A percentile compares a stretch with the other conserved stretches of the same genome.
Evolutionary conservation across 2,113 vertebrate species (phyloP).

Genomic region (Heteronetta atricapilla): DNA sequence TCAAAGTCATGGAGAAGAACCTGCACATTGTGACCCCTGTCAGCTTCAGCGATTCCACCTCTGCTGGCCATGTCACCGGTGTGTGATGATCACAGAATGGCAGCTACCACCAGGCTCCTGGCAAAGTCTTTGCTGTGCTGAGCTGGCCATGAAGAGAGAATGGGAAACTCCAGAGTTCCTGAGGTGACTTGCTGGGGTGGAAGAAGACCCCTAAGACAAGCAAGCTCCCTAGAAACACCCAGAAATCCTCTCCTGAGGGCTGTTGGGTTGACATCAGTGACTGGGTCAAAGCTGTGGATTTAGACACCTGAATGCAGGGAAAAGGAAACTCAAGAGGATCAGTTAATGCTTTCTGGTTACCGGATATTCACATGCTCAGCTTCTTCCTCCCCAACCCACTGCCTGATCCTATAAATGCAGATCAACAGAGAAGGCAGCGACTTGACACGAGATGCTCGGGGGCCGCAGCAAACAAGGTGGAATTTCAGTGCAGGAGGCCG

Average conservation of each 20-base stretch:
- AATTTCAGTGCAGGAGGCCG: not conserved
- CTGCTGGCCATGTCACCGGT: fast-evolving
- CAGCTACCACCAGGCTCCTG: not conserved
- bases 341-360: not conserved
- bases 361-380: not conserved
- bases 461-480: not conserved
- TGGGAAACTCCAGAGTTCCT: not conserved
- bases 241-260: not conserved
- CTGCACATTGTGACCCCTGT: not conserved
- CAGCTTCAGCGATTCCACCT: not conserved
- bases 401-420: not conserved
- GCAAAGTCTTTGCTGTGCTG: not conserved
- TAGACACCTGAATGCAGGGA: not conserved
- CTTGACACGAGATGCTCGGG: no score
- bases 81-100: not conserved
- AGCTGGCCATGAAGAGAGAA: not conserved
- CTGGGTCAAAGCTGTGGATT: not conserved
- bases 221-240: not conserved
- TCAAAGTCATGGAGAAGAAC: not conserved
- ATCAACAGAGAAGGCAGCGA: not conserved
- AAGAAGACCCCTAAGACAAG: fast-evolving
- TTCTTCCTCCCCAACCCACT: not conserved
- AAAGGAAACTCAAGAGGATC: not conserved
- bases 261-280: not conserved
- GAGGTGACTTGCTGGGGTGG: not conserved